A percentile compares a stretch with the other conserved stretches of the same genome.
These are phyloP conservation scores for Pangasius mekongensis DNA, from an alignment of 2,797 vertebrate species.

Conservation along the genomic window DNA sequence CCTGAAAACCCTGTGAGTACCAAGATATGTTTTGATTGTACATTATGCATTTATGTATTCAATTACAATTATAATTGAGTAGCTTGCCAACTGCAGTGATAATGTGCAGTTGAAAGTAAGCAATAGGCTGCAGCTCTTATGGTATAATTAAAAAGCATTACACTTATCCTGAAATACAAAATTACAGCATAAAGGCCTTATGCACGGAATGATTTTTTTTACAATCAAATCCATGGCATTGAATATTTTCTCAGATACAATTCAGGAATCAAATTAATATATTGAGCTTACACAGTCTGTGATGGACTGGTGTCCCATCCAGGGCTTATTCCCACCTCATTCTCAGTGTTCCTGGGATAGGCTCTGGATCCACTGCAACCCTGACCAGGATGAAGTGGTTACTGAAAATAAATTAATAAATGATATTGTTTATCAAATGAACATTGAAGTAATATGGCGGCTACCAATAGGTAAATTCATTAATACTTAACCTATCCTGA, in stretches of 20 bases:
- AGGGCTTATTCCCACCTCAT: neutral
- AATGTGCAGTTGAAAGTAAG: neutral
- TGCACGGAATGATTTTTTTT: neutral
- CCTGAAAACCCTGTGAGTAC: neutral
- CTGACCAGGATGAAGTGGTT: neutral
- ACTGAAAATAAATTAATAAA: neutral
- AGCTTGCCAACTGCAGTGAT: neutral
- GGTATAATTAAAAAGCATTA: neutral
- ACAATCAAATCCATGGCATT: neutral
- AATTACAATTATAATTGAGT: neutral
- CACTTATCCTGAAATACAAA: neutral
- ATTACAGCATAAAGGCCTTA: neutral
- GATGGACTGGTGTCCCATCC: neutral
- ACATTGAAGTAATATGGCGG: neutral
- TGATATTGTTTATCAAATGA: neutral
- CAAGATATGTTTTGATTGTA: neutral
- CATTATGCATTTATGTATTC: neutral
- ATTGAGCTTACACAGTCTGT: neutral
- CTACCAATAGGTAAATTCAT: neutral
- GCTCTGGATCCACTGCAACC: neutral
- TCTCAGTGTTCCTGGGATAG: neutral
- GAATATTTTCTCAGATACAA: neutral
- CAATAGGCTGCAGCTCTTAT: neutral
- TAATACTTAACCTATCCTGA: neutral
- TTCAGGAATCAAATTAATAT: neutral